Evolutionary conservation across 35 echinoderm and acorn worm species (phyloP).

Genomic region (Strongylocentrotus purpuratus): DNA sequence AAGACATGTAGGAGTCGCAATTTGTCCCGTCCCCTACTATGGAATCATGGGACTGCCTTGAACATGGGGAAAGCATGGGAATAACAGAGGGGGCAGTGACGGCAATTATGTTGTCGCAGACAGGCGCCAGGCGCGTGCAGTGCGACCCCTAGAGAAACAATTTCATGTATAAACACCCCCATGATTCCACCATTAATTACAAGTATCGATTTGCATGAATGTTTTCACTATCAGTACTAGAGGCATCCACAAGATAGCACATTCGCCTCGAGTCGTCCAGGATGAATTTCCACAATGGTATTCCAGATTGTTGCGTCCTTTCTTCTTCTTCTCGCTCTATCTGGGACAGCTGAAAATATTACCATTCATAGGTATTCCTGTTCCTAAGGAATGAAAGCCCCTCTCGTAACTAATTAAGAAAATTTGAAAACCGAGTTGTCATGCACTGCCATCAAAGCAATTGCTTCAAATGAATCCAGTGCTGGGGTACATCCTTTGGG

Average conservation of each 20-base stretch:
- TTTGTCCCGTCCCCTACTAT: not conserved
- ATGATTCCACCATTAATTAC: conserved; percentile 28
- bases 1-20: not conserved
- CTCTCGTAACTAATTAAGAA: not conserved
- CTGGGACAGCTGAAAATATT: not conserved
- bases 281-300: not conserved
- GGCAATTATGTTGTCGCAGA: not conserved
- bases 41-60: not conserved
- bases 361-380: not conserved
- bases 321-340: not conserved
- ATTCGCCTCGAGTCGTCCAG: not conserved
- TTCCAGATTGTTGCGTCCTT: not conserved
- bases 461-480: not conserved
- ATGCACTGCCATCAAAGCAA: not conserved
- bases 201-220: conserved; percentile 28
- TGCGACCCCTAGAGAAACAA: conserved; percentile 16
- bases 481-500: not conserved
- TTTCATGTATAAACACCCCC: not conserved
- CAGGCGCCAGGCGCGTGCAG: not conserved
- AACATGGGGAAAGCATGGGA: not conserved
- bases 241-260: not conserved
- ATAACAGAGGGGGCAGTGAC: not conserved
- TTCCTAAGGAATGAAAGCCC: not conserved
- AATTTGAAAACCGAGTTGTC: too few species aligned
- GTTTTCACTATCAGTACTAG: not conserved